Percentiles rank a stretch among this genome's conserved stretches.
Evolutionary conservation across 2,888 invertebrate species (phyloP).

Genomic region (Seira sanloemensis): DNA sequence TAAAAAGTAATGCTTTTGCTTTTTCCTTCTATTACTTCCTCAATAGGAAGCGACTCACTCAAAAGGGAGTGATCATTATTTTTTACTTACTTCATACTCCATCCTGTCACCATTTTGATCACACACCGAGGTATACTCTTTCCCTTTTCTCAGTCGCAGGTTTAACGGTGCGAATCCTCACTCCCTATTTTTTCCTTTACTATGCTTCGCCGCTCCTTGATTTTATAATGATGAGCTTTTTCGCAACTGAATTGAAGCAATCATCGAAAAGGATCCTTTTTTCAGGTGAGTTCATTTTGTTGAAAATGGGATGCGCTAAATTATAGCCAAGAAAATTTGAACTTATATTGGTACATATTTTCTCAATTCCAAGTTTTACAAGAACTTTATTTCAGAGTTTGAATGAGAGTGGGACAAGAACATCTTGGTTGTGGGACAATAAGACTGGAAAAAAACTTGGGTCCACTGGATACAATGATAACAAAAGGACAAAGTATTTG

Average conservation of each 20-base stretch:
- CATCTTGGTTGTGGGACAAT: too few species aligned
- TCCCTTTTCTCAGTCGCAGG: background rate
- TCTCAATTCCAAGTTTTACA: too few species aligned
- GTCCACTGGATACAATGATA: too few species aligned
- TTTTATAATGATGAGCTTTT: constrained; percentile 19
- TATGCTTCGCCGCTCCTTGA: constrained; percentile 11
- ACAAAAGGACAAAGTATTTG: too few species aligned
- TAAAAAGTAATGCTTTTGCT: constrained; percentile 20
- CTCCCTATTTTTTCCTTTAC: background rate
- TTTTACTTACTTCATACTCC: constrained; percentile 14
- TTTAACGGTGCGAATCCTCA: constrained; percentile 1
- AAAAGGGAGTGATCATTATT: constrained; percentile 1
- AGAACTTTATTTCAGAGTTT: too few species aligned
- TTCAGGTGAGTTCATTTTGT: constrained; percentile 4
- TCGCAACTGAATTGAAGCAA: constrained; percentile 7
- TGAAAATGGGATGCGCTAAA: background rate
- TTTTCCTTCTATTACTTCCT: constrained; percentile 13
- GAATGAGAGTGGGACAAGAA: too few species aligned
- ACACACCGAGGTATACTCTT: background rate
- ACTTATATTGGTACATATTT: too few species aligned
- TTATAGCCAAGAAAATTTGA: too few species aligned
- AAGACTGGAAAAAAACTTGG: too few species aligned
- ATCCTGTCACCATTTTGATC: background rate
- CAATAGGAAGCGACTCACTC: constrained; percentile 9
- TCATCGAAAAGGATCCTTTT: background rate